These are phyloP conservation scores for Nasonia oneida DNA, from an alignment of 2,888 invertebrate genomes.

Conservation along the genomic window DNA sequence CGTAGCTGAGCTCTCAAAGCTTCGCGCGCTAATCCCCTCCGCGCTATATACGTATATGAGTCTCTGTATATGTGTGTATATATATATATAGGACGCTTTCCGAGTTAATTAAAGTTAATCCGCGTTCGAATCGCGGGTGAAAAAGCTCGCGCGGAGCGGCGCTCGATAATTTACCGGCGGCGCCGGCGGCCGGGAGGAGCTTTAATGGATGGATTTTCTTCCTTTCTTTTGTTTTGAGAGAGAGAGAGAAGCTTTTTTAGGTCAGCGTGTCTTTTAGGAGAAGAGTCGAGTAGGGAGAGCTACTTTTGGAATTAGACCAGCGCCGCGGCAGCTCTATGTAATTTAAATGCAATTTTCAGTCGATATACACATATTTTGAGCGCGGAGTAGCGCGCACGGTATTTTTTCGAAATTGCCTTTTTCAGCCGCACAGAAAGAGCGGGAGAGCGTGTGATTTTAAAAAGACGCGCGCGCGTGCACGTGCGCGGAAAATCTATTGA, in stretches of 20 bases:
- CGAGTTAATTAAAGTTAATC: conserved; percentile 61
- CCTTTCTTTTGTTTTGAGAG: not conserved
- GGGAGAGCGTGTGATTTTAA: not conserved
- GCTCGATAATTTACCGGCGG: conserved; percentile 37
- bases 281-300: not conserved
- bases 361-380: not conserved
- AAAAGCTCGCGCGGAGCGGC: conserved; percentile 19
- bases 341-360: conserved; percentile 5
- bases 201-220: conserved; percentile 34
- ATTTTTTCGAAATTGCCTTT: not conserved
- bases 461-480: not conserved
- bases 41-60: not conserved
- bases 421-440: not conserved
- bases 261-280: not conserved
- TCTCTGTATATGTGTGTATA: not conserved
- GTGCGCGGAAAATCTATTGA: conserved; percentile 26
- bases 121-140: conserved; percentile 24
- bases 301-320: conserved; percentile 2
- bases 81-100: not conserved
- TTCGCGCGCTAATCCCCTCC: conserved; percentile 28
- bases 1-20: conserved; percentile 39
- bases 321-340: not conserved
- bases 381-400: not conserved
- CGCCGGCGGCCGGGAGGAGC: not conserved
- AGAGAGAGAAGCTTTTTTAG: not conserved